phyloP scores from a whole-genome alignment of 2,113 vertebrate species.

The Sylvietta virens region DNA sequence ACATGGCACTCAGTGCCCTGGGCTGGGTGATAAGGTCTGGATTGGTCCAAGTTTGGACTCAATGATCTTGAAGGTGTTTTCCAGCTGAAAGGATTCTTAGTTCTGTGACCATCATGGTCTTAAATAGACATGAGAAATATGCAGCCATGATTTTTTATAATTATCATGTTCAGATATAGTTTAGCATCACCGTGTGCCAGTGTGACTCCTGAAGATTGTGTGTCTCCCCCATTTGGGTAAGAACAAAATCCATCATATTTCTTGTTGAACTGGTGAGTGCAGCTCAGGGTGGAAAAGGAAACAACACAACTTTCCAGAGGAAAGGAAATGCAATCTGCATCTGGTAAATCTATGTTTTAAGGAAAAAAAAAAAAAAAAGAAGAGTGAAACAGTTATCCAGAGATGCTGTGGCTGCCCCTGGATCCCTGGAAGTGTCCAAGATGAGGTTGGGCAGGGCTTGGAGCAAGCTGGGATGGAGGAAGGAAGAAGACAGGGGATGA shows the following conservation, averaged over 20 bases:
- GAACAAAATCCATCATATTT: background rate
- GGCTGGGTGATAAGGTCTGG: background rate
- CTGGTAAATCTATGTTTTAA: background rate
- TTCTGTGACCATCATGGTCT: background rate
- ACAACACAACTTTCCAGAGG: background rate
- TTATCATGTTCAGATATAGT: background rate
- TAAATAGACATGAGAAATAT: background rate
- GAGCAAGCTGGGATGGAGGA: background rate
- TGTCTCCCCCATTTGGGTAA: background rate
- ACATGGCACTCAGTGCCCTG: too few species aligned
- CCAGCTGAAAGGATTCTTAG: background rate
- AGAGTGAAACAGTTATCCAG: background rate
- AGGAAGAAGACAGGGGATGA: background rate
- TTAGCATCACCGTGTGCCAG: background rate
- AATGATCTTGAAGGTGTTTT: background rate
- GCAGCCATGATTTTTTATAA: background rate
- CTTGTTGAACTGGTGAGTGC: background rate
- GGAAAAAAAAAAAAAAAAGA: background rate
- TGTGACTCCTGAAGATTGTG: background rate
- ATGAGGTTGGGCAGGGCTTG: background rate
- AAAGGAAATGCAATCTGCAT: background rate
- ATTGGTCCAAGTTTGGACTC: background rate
- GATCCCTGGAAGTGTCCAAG: background rate
- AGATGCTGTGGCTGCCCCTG: background rate
- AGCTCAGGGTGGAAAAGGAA: background rate